Evolutionary conservation across 2,113 vertebrate species (phyloP), one percentile per base, ranked within the genome.

Genomic region (Agelaius tricolor): DNA sequence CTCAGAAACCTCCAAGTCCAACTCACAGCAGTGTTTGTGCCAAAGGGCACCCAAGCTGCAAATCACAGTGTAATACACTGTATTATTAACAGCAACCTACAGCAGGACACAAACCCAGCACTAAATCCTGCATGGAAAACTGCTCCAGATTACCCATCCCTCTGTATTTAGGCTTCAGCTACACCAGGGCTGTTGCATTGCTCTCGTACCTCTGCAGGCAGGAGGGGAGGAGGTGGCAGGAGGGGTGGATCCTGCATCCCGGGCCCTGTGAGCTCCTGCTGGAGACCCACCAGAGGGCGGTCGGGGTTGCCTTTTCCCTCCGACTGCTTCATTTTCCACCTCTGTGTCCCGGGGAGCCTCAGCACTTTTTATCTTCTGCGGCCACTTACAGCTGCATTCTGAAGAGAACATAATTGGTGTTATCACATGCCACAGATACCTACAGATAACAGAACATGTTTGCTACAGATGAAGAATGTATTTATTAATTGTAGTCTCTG

Each of bases 251-350:
- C 41, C 72, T 39, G 17, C 9, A 41, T 44, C 26, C 80, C 9
- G 2, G 49, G 46, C 68, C 59, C 46, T 20, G 37, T 3, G 17
- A 96, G 78, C 71, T 75, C 67, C 8, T 67, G 78, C 87, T 80
- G 75, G 27, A 91, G 83, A 93, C 93, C 96, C 96, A 93, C 88
- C 89, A 96, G 96, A 95, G 96, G 96, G 96, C 96, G 18, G 91
- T 86, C 93, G 80, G 94, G 54, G 73, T 90, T 87, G 76, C 6
- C 0, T 90, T 95, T 97, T 96, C 41, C 83, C 55, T 92, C 84
- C 9, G 0, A 24, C 55, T 15, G 0, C 67, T 15, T 49, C 6
- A 4, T 43, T 80, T 80, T 24, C 84, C 84, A 87, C 81, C 58
- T 76, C 1, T 4, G 46, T 27, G 19, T 78, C 71, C 81, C 2